Base-by-base conservation (phyloP, 2,888 invertebrate species). In the Gordius sp. region DNA sequence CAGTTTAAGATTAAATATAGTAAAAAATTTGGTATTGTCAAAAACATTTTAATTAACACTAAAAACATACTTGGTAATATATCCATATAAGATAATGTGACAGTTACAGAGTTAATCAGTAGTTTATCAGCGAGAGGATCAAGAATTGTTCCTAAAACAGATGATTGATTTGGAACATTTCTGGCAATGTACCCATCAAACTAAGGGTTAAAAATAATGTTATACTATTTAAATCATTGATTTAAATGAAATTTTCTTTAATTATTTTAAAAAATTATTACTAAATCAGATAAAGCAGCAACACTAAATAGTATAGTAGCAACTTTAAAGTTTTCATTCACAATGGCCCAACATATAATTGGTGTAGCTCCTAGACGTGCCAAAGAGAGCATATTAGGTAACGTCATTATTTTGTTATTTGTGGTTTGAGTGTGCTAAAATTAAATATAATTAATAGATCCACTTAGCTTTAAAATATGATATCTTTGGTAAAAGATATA, bases 101-200 rank as follows among this genome's bases (percentile, higher is more conserved):
- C 8, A 20, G 8, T 8, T 8, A 28, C 28, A 26, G 55, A 24
- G 20, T 54, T 54, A 27, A 54, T 23, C 27, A 54, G 23, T 8
- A 54, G 4, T 27, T 54, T 54, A 28, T 54, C 55, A 27, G 55
- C 55, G 16, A 54, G 27, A 25, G 55, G 55, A 54, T 54, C 55
- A 25, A 54, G 8, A 16, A 54, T 54, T 25, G 55, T 16, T 2
- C 55, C 55, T 13, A 54, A 27, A 26, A 26, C 27, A 8, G 27
- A 27, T 27, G 8, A 13, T 54, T 54, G 55, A 25, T 54, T 24
- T 8, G 55, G 55, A 26, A 54, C 13, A 25, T 28, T 25, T 54
- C 28, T 24, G 8, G 55, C 55, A 54, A 54, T 28, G 4, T 26
- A n/a, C 8, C 55, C 55, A 54, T 54, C 55, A 54, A 54, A 47